A percentile compares a stretch with the other conserved stretches of the same genome.
Conservation (phyloP, 2,888 invertebrate species). For the Epirrhoe alternata region DNA sequence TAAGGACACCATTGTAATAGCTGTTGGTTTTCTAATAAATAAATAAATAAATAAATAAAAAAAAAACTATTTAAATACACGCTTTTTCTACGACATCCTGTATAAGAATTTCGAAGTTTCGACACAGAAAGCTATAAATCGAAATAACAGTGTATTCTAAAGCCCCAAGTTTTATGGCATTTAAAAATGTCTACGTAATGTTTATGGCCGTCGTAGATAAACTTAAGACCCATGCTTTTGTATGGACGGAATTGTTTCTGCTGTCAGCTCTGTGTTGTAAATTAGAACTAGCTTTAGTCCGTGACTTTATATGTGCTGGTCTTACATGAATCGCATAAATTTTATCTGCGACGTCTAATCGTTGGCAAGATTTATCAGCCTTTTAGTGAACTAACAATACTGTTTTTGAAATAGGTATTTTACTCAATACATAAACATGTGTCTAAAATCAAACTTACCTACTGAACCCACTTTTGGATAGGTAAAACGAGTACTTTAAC, state of each 20-base stretch:
- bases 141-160: constrained; percentile 49
- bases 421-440: no score
- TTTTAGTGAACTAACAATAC: no score
- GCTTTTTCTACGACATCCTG: neutral
- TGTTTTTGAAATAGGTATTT: no score
- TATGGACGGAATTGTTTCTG: constrained; percentile 41
- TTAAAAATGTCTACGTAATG: constrained; percentile 63
- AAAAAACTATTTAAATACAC: neutral
- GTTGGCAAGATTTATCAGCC: no score
- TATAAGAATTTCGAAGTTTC: constrained; percentile 31
- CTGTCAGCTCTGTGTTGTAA: constrained; percentile 26
- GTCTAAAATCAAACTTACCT: no score
- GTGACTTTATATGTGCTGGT: neutral
- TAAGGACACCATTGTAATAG: no score
- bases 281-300: neutral
- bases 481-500: no score
- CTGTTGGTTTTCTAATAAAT: no score
- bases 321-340: neutral
- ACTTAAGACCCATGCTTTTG: constrained; percentile 38
- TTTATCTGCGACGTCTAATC: no score
- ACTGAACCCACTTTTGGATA: no score
- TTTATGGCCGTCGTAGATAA: constrained; percentile 52
- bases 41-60: no score
- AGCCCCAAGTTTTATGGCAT: constrained; percentile 62
- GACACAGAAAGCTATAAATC: constrained; percentile 53